Base-by-base conservation (phyloP, 2,797 vertebrate genomes). In the Gymnopithys bicolor region DNA sequence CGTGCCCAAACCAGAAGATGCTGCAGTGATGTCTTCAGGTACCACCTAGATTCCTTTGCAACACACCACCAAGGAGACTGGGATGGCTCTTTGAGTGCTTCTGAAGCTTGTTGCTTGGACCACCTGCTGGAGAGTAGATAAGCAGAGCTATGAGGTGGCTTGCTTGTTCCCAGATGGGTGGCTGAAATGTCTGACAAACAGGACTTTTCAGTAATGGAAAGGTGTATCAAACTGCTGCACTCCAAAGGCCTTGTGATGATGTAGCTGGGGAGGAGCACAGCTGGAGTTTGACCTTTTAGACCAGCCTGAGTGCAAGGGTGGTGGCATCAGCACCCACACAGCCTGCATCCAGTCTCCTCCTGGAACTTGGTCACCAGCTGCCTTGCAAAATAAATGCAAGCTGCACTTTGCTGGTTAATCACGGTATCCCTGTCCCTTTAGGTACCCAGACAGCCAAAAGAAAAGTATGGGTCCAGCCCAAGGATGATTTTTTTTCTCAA, bases 401-500 rank as follows among this genome's bases (percentile, higher is more conserved):
- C 45, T 80, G 45, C 35, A 56, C 45, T 32, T 74, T 81, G 19
- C 28, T 45, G 53, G 21, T 41, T 45, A 24, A 41, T 55, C 28
- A 19, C 49, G 64, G 53, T 27, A 53, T 23, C 32, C n/a, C 49
- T 56, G 16, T 5, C 33, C 67, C 0, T 1, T 49, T 30, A 45
- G 22, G n/a, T 43, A 35, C 13, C 0, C 1, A 64, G 30, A 5
- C 0, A 51, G 39, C 37, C 33, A 41, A 63, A 78, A 7, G 0
- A 0, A 33, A 64, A 19, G 9, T 37, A 13, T 2, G 1, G 24
- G 35, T 74, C 41, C 30, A 39, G n/a, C 24, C n/a, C 12, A 14
- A 16, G 52, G 33, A 37, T 25, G n/a, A 2, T 6, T 49, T 30
- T 79, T 32, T 33, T 83, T 62, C 79, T n/a, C 48, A 25, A 23